Base-by-base conservation (phyloP, 2,113 vertebrate genomes). In the Montifringilla adamsi region DNA sequence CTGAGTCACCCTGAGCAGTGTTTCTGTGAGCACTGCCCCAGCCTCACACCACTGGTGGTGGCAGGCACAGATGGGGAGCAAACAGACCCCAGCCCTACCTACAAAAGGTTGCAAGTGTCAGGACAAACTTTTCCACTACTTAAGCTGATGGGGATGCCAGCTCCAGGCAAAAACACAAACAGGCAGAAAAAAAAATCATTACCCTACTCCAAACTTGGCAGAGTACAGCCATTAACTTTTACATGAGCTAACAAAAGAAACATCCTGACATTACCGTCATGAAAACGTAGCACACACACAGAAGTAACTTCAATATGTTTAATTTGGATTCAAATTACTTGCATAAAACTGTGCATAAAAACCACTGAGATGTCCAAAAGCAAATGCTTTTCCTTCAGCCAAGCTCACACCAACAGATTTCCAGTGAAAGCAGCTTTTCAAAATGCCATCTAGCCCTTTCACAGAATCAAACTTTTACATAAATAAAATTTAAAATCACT, bases 241-340 rank as follows among this genome's bases (percentile, higher is more conserved):
- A 96, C 92, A 96, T 97, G 95, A 97, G 86, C 90, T 96, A 96
- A 97, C 94, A 94, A 97, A 98, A 96, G 95, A 97, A 98, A 97
- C 94, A 96, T 87, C 91, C 82, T 80, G 95, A 90, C 84, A 15
- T 88, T 94, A 96, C 92, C 79, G 5, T 79, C 83, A 95, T 5
- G 73, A 96, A 97, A 84, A 88, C 76, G 96, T 87, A 93, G 92
- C 62, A 91, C 62, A 0, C 69, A 12, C 90, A 96, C 96, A 96
- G 96, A 95, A 96, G 89, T 86, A 93, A 94, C 93, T 73, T 81
- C 95, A 96, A 87, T 74, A 79, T 91, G 58, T 84, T 97, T 97
- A 91, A 95, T 96, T 97, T 96, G 90, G 94, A 97, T 77, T 97
- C 96, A 82, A 95, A 92, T 95, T 97, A 77, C 96, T 95, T 90